Base-by-base conservation (phyloP, 2,888 invertebrate species). In the Caenorhabditis imperialis region DNA sequence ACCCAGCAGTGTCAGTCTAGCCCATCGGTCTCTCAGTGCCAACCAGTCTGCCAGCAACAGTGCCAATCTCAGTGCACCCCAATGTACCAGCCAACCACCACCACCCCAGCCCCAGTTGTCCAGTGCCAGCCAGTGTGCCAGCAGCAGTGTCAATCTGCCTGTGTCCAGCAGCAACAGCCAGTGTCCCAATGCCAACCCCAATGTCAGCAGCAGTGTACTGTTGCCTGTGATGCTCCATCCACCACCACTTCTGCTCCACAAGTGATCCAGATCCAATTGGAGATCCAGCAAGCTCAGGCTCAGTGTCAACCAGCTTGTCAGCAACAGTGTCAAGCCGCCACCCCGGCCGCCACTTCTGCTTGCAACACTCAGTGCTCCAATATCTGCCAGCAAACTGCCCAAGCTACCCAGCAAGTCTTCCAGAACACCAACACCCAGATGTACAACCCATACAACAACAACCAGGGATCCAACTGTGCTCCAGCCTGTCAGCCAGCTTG, bases 1-100 rank as follows among this genome's bases (percentile, higher is more conserved):
- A 38, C 51, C 14, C 62, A 71, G 25, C 71, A 71, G 25, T 71
- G 71, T 16, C 71, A 71, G 45, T 71, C 71, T 16, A 37, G 50
- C 37, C 71, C 71, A 53, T 57, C 62, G 2, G 57, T 62, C 18
- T 57, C 62, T 14, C 57, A 62, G 25, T 73, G 73, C 45, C 73
- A 73, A 33, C 73, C 65, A 50, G 38, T 44, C 5, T 73, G 73
- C 40, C 72, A 72, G 51, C 71, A 72, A 55, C 63, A 62, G 47
- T 72, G 71, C 20, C 62, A 63, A 44, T 60, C 63, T 14, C 63
- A 63, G 27, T 72, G 72, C 57, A 42, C 58, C 14, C 69, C 53
- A 53, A 45, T 40, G 47, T 69, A 60, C 60, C 53, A 53, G 20
- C 69, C 69, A 54, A 61, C 60, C 18, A 53, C 63, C 12, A 63